phyloP scores from a whole-genome alignment of 2,888 invertebrate genomes.

The Rhynchonema sp. region DNA sequence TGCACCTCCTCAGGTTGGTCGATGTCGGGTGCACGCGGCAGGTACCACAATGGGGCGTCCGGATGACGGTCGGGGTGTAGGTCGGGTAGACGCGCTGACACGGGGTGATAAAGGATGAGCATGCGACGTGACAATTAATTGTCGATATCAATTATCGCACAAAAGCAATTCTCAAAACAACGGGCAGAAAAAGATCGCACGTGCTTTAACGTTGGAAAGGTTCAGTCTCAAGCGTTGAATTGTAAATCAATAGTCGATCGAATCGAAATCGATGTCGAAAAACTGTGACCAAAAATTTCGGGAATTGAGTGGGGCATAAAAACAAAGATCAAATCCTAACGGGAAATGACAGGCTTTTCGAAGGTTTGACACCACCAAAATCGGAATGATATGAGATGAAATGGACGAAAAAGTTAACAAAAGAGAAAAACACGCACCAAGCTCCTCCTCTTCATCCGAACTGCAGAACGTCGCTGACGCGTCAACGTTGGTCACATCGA shows the following conservation, averaged over 20 bases:
- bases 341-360: background rate
- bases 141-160: too few relatives aligned
- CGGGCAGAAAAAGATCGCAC: too few relatives aligned
- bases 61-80: background rate
- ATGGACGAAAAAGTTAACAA: background rate
- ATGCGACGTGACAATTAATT: background rate
- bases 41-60: conserved; percentile 24
- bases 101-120: background rate
- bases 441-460: conserved; percentile 16
- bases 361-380: background rate
- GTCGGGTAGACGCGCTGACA: background rate
- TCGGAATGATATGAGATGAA: background rate
- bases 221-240: too few relatives aligned
- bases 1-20: too few relatives aligned
- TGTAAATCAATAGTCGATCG: background rate
- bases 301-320: background rate
- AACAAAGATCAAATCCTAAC: background rate
- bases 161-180: too few relatives aligned
- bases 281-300: too few relatives aligned
- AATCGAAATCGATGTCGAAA: too few relatives aligned
- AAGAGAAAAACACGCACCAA: background rate
- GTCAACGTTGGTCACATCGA: background rate
- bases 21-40: conserved; percentile 35
- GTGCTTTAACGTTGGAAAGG: too few relatives aligned
- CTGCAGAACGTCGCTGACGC: conserved; percentile 13